Evolutionary conservation across 2,113 vertebrate genomes (phyloP), one percentile per base, ranked within the genome.

Genomic region (Struthidea cinerea): DNA sequence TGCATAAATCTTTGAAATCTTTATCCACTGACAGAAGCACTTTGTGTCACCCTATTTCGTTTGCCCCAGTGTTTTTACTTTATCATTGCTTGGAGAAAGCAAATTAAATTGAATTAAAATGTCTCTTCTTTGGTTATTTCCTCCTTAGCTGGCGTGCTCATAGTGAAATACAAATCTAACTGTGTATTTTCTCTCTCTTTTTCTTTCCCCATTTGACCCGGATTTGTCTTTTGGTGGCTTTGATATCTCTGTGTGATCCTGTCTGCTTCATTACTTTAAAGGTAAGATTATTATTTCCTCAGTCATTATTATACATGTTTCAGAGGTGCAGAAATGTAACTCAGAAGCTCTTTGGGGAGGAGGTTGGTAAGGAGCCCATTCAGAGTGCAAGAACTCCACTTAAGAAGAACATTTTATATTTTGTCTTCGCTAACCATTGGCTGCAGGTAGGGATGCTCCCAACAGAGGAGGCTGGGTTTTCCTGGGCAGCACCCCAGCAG

Each of bases 221-320:
- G 57, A 88, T 95, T 95, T 96, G 92, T 93, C 89, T 96, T 69
- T 52, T 44, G 92, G 37, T 95, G 94, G 42, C 84, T 93, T 96
- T 96, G 93, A 94, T 93, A 81, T 86, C 60, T n/a, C 47, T 52
- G 27, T 53, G 74, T 59, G 88, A 90, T 60, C 32, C 81, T 87
- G 82, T 77, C 75, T 88, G 73, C 90, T 55, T 80, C 68, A 21
- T 79, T 63, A 53, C 59, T 60, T 77, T 92, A 76, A 90, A 97
- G 96, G 95, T 97, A 97, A 97, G 96, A 84, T 57, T 35, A 20
- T 85, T 86, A 88, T 87, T 96, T 95, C 56, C 82, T 76, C 68
- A 70, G 68, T 61, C 49, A 60, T 7, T 77, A 22, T 75, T 47
- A 60, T 23, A 22, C 27, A 28, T 47, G 33, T 84, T 41, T 69